Evolutionary conservation across 2,113 vertebrate species (phyloP).

Genomic region (Bambusicola thoracicus): DNA sequence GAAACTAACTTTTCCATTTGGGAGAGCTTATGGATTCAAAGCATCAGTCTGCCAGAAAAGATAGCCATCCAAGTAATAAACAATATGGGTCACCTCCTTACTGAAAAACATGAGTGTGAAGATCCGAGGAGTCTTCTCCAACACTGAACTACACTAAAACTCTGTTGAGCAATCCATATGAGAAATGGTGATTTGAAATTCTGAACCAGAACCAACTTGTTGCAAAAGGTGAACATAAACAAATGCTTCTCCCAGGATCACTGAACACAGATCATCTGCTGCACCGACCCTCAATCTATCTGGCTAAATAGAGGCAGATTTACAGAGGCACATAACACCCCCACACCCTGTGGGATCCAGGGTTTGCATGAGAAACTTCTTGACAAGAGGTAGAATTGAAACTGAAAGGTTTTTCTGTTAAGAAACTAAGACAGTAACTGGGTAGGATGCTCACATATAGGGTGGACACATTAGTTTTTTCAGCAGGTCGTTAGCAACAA

Average conservation of each 20-base stretch:
- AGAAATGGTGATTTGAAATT: not conserved
- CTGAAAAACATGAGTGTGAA: too few species aligned
- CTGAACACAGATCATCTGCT: accelerated
- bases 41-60: not conserved
- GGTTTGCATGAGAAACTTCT: not conserved
- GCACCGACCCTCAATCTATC: not conserved
- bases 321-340: accelerated
- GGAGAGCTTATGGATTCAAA: not conserved
- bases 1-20: not conserved
- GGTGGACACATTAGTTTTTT: not conserved
- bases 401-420: not conserved
- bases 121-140: not conserved
- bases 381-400: not conserved
- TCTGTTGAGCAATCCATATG: not conserved
- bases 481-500: too few species aligned
- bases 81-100: too few species aligned
- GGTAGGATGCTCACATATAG: not conserved
- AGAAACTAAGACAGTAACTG: not conserved
- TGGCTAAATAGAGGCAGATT: not conserved
- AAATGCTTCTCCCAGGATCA: not conserved
- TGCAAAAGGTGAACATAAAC: not conserved
- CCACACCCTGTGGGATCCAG: not conserved
- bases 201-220: accelerated
- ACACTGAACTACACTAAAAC: accelerated
- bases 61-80: not conserved